phyloP scores from a whole-genome alignment of 2,797 vertebrate species.

The Masticophis lateralis region DNA sequence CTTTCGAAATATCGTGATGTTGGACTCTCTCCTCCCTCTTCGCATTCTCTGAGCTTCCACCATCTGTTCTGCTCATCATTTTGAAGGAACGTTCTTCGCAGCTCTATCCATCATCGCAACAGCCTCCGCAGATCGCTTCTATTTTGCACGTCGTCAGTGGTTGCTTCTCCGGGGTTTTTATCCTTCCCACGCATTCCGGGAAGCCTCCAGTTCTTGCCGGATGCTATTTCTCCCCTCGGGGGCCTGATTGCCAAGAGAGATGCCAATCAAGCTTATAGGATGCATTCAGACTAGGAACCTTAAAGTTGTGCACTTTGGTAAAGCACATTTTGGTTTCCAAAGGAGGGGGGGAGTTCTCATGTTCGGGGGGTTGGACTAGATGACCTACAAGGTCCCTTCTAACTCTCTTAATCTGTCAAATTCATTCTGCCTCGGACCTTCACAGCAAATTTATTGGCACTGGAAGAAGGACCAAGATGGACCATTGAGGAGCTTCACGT shows the following conservation, averaged over 20 bases:
- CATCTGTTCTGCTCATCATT: constrained; percentile 70
- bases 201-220: constrained; percentile 39
- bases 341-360: too few species aligned
- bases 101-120: constrained; percentile 33
- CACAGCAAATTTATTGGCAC: not conserved
- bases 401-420: too few species aligned
- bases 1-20: constrained; percentile 25
- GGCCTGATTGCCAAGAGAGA: constrained; percentile 25
- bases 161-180: constrained; percentile 40
- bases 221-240: constrained; percentile 9
- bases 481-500: not conserved
- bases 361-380: too few species aligned
- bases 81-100: constrained; percentile 62
- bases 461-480: not conserved
- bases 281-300: too few species aligned
- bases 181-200: constrained; percentile 36
- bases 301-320: not conserved
- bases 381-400: too few species aligned
- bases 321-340: too few species aligned
- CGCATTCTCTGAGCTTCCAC: constrained; percentile 62
- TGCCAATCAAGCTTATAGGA: constrained; percentile 25
- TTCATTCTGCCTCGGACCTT: not conserved
- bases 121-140: constrained; percentile 51
- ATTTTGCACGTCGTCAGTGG: constrained; percentile 28
- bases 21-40: constrained; percentile 55